Conservation (phyloP, 2,113 vertebrate genomes). For the Neoarius graeffei region DNA sequence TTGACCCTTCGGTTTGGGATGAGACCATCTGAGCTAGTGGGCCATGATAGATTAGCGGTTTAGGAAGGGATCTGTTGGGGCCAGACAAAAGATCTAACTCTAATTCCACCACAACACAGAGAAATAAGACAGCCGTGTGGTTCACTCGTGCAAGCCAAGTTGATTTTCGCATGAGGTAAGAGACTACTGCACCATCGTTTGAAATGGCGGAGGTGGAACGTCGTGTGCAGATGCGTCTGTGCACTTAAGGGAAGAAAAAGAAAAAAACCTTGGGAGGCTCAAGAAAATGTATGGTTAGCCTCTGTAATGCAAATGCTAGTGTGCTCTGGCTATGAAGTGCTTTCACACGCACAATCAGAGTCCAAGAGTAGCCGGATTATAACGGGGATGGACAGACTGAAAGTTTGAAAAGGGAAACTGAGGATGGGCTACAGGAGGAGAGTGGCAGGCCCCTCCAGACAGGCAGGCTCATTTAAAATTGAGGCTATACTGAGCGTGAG, state of each 20-base stretch:
- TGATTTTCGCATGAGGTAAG: conserved; percentile 2
- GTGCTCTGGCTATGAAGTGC: neutral
- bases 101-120: neutral
- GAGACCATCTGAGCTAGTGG: neutral
- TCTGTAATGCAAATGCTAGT: neutral
- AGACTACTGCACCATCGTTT: neutral
- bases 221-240: neutral
- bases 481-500: conserved; percentile 12
- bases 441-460: conserved; percentile 21
- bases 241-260: neutral
- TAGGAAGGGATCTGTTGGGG: conserved; percentile 13
- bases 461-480: conserved; percentile 48
- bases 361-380: conserved; percentile 9
- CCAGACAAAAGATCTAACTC: conserved; percentile 8
- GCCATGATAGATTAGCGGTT: neutral
- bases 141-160: neutral
- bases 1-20: neutral
- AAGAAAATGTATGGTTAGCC: neutral
- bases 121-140: neutral
- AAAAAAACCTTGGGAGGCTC: neutral
- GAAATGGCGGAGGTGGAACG: neutral
- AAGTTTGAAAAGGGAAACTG: neutral
- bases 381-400: conserved; percentile 6
- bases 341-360: neutral
- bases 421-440: conserved; percentile 17